A percentile compares a stretch with the other conserved stretches of the same genome.
Evolutionary conservation across 2,113 vertebrate species (phyloP).

Genomic region (Percina caprodes): DNA sequence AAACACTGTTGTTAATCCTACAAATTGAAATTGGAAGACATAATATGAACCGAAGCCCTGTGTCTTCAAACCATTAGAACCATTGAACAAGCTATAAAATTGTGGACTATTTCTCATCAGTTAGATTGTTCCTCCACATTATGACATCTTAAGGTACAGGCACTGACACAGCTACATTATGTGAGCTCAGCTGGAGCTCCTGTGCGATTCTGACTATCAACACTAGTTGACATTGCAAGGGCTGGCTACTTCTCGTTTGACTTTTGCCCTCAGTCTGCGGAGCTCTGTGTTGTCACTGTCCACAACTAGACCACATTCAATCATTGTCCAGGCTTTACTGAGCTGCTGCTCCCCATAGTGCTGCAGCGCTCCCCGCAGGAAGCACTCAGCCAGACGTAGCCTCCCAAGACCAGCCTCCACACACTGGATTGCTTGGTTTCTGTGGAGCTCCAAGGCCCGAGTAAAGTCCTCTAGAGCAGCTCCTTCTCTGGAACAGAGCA

Average conservation of each 20-base stretch:
- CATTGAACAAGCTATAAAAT: slow-evolving; percentile 1
- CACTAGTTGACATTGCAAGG: slow-evolving; percentile 89
- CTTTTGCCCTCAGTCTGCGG: slow-evolving; percentile 84
- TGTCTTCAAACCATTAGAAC: neutral
- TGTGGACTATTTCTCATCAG: neutral
- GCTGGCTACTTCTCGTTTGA: slow-evolving; percentile 85
- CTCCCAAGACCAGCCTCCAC: slow-evolving; percentile 80
- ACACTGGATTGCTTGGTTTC: slow-evolving; percentile 77
- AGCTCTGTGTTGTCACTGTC: slow-evolving; percentile 84
- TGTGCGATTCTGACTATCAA: neutral
- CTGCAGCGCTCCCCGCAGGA: slow-evolving; percentile 81
- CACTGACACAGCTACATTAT: neutral
- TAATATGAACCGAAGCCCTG: neutral
- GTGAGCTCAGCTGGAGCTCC: slow-evolving; percentile 5
- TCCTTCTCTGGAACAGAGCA: slow-evolving; percentile 81
- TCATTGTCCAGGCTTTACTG: slow-evolving; percentile 85
- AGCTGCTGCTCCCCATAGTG: slow-evolving; percentile 84
- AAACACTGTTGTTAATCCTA: slow-evolving; percentile 17
- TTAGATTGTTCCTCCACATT: neutral
- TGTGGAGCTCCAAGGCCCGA: slow-evolving; percentile 85
- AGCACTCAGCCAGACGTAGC: slow-evolving; percentile 72
- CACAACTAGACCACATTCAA: slow-evolving; percentile 86
- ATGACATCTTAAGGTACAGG: neutral
- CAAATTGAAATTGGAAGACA: slow-evolving; percentile 1
- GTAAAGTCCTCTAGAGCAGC: slow-evolving; percentile 85